A percentile compares a stretch with the other conserved stretches of the same genome.
phyloP scores from a whole-genome alignment of 2,888 invertebrate species.

The Deilephila porcellus region DNA sequence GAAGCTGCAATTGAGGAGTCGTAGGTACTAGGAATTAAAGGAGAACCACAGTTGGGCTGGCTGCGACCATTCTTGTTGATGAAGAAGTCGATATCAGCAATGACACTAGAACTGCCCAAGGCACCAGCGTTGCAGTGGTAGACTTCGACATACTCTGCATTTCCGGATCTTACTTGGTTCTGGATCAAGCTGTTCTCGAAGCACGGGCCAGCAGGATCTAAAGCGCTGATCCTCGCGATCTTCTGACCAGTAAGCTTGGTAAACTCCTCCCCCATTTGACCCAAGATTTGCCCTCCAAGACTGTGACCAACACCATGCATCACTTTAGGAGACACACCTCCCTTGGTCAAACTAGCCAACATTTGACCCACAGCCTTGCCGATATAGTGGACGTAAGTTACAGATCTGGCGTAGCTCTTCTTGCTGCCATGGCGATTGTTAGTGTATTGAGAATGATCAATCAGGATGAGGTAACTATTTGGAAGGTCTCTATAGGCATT shows the following conservation, averaged over 20 bases:
- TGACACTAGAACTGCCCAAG: slow-evolving; percentile 75
- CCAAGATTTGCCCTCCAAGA: slow-evolving; percentile 73
- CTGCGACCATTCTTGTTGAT: slow-evolving; percentile 84
- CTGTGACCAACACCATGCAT: slow-evolving; percentile 78
- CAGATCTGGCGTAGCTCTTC: slow-evolving; percentile 73
- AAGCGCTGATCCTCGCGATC: slow-evolving; percentile 67
- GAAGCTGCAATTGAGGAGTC: slow-evolving; percentile 71
- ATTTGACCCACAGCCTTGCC: slow-evolving; percentile 69
- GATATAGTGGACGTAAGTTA: slow-evolving; percentile 71
- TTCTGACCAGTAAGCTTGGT: slow-evolving; percentile 58
- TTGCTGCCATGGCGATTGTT: slow-evolving; percentile 64
- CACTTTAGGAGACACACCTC: slow-evolving; percentile 63
- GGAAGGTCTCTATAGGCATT: slow-evolving; percentile 66
- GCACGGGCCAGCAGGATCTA: slow-evolving; percentile 79
- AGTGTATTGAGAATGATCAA: slow-evolving; percentile 76
- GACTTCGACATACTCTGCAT: slow-evolving; percentile 85
- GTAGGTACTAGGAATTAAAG: slow-evolving; percentile 66
- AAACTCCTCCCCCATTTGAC: slow-evolving; percentile 66
- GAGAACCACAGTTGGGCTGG: slow-evolving; percentile 83
- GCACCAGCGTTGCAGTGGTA: slow-evolving; percentile 86
- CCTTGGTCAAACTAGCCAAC: slow-evolving; percentile 55
- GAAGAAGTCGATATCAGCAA: slow-evolving; percentile 85
- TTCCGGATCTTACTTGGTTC: slow-evolving; percentile 79
- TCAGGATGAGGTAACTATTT: slow-evolving; percentile 73
- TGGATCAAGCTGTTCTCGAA: slow-evolving; percentile 68